Evolutionary conservation across 2,797 vertebrate genomes (phyloP).

Genomic region (Erpetoichthys calabaricus): DNA sequence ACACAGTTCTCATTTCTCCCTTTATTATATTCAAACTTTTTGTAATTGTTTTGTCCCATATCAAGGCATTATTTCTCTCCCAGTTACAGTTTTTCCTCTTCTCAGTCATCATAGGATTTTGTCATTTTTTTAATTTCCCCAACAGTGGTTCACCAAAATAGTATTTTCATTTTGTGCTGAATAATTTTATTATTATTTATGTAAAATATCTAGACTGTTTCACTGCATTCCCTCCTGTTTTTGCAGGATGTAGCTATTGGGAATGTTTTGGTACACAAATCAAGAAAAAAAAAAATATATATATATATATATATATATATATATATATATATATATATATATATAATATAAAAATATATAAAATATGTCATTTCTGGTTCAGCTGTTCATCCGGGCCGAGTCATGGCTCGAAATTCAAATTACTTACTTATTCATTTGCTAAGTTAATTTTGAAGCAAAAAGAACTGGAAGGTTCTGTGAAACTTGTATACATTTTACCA

Average conservation of each 20-base stretch:
- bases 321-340: too few relatives aligned
- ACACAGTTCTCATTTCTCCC: constrained; percentile 65
- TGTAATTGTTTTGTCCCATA: constrained; percentile 48
- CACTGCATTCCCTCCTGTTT: constrained; percentile 53
- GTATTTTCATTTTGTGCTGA: constrained; percentile 35
- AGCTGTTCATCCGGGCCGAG: constrained; percentile 9
- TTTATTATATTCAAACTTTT: constrained; percentile 56
- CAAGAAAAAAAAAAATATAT: too few relatives aligned
- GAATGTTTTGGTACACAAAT: constrained; percentile 23
- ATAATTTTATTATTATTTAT: constrained; percentile 61
- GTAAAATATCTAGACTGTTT: constrained; percentile 52
- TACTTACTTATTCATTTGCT: constrained; percentile 1
- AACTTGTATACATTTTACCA: too few relatives aligned
- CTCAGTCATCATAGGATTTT: constrained; percentile 39
- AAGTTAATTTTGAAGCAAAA: too few relatives aligned
- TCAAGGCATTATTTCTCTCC: constrained; percentile 71
- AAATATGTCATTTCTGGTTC: constrained; percentile 26
- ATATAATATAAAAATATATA: constrained; percentile 19
- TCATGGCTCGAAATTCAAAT: constrained; percentile 5
- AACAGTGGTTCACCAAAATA: constrained; percentile 36
- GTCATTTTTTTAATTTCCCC: constrained; percentile 30
- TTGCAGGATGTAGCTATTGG: constrained; percentile 45
- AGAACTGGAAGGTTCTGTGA: too few relatives aligned
- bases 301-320: too few relatives aligned
- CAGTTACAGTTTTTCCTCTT: constrained; percentile 38